Evolutionary conservation across 64 coral and sea anemone genomes (phyloP), one percentile per base, ranked within the genome.

Genomic region (Dendrophyllia cribrosa): DNA sequence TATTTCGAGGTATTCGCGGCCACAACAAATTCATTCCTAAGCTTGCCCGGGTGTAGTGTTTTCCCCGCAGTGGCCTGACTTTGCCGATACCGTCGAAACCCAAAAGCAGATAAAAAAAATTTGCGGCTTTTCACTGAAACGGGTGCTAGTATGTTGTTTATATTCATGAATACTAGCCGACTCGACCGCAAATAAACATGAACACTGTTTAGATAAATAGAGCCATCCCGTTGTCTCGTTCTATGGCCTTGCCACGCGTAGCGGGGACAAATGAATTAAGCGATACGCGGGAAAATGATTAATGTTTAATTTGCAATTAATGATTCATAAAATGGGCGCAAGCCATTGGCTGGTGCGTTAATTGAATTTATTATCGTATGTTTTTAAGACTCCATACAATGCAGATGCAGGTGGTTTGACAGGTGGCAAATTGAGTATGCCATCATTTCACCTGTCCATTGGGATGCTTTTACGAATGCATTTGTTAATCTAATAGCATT

Each of bases 401-500:
- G 87, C 95, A 97, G 88, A 61, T 97, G 92, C 81, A 94, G 83
- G 68, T 88, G 87, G 74, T 75, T 53, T 43, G 82, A 79, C 89
- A 93, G 90, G 76, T 89, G 25, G 72, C 19, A 34, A 34, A 82
- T 67, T 51, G 44, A 59, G 62, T 83, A 75, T 89, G 72, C 24
- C 58, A 53, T 13, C 49, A 22, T 83, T 94, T 94, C 92, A 93
- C 87, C 91, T 94, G 91, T 86, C 92, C 75, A 47, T 67, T 49
- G 58, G 61, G 66, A 97, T 82, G 92, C 95, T 94, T 86, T 94
- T 97, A 89, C 51, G 91, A 93, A 97, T 94, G 88, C 95, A 97
- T 97, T 97, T 97, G 95, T 97, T 97, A 97, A 97, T 97, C 89
- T 94, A 97, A 97, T 97, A 94, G 92, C 91, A 91, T 65, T 94